phyloP scores from a whole-genome alignment of 2,113 vertebrate genomes.

The Calyptomena viridis region DNA sequence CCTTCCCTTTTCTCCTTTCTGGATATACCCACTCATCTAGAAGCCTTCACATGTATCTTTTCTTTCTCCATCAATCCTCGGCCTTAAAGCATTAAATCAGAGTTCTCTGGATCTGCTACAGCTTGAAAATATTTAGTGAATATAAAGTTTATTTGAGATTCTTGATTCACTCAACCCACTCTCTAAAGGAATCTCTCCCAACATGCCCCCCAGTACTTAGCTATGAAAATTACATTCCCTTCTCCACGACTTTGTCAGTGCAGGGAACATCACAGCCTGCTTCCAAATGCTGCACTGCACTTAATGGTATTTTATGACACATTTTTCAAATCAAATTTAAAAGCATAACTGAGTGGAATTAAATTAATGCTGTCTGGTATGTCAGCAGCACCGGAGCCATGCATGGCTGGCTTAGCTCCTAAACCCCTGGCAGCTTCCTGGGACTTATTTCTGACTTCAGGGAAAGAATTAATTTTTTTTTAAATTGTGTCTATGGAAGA shows the following conservation, averaged over 20 bases:
- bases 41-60: not conserved
- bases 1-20: not conserved
- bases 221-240: conserved; percentile 15
- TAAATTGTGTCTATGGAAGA: not conserved
- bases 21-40: not conserved
- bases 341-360: conserved; percentile 82
- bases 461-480: not conserved
- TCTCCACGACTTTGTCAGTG: conserved; percentile 32
- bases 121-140: not conserved
- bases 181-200: not conserved
- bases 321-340: conserved; percentile 81
- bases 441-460: conserved; percentile 26
- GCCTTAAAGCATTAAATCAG: not conserved
- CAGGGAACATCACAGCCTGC: conserved; percentile 46
- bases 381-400: conserved; percentile 50
- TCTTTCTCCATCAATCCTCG: not conserved
- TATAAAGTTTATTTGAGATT: not conserved
- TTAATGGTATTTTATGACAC: conserved; percentile 75
- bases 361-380: conserved; percentile 78
- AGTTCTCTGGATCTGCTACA: not conserved
- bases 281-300: conserved; percentile 62
- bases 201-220: conserved; percentile 4
- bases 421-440: conserved; percentile 62
- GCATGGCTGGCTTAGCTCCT: conserved; percentile 68
- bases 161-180: conserved; percentile 18